phyloP scores from a whole-genome alignment of 2,113 vertebrate species.

The Aleadryas rufinucha region DNA sequence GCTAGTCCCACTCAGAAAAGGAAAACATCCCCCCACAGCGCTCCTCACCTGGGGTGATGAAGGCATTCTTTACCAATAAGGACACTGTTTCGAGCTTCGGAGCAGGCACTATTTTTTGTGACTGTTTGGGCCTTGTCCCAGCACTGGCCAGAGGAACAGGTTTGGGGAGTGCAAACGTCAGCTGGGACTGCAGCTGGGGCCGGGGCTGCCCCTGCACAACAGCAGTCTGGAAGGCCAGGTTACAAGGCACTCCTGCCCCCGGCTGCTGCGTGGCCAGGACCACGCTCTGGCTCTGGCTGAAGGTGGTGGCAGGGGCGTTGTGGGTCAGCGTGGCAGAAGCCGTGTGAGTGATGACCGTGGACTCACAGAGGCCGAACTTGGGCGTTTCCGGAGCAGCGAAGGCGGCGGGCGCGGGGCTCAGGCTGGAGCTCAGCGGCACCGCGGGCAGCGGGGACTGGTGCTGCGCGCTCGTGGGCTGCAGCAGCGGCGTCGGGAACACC shows the following conservation, averaged over 20 bases:
- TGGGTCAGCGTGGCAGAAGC: conserved; percentile 79
- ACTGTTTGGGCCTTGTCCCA: conserved; percentile 77
- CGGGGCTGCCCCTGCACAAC: conserved; percentile 54
- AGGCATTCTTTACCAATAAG: conserved; percentile 74
- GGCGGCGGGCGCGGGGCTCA: conserved; percentile 29
- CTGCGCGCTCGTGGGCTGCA: conserved; percentile 32
- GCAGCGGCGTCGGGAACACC: conserved; percentile 59
- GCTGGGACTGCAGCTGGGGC: conserved; percentile 57
- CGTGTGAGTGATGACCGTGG: conserved; percentile 81
- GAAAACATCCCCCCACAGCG: neutral
- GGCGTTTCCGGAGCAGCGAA: conserved; percentile 53
- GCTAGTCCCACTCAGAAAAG: neutral
- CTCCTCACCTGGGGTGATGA: conserved; percentile 74
- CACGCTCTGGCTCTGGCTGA: conserved; percentile 81
- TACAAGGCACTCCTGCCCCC: conserved; percentile 45
- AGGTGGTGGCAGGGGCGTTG: conserved; percentile 78
- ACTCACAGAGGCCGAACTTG: conserved; percentile 66
- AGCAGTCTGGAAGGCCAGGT: conserved; percentile 62
- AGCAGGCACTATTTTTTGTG: conserved; percentile 84
- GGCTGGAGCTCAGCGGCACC: conserved; percentile 42
- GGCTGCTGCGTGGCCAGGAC: conserved; percentile 66
- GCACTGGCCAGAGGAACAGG: conserved; percentile 68
- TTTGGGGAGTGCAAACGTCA: conserved; percentile 82
- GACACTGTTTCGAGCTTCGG: conserved; percentile 76
- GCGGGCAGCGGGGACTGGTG: conserved; percentile 44